Conservation (phyloP, 2,888 invertebrate species). For the Drosophila acutilabella region DNA sequence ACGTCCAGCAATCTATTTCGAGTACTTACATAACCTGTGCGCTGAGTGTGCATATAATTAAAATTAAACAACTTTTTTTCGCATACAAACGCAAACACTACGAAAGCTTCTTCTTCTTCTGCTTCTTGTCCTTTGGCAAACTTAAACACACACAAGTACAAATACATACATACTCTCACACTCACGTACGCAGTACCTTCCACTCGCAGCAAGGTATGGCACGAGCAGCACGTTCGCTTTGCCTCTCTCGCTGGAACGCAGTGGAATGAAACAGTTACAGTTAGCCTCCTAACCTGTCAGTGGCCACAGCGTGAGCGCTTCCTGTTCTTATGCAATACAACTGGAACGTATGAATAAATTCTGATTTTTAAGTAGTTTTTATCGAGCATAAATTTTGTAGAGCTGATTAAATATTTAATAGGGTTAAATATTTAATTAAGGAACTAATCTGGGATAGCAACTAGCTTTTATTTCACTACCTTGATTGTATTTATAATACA, state of each 20-base stretch:
- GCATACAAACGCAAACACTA: constrained; percentile 58
- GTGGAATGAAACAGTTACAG: constrained; percentile 73
- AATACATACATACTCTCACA: too few relatives aligned
- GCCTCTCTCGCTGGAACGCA: constrained; percentile 48
- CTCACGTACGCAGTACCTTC: too few relatives aligned
- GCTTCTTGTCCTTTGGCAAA: constrained; percentile 51
- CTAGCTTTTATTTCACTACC: too few relatives aligned
- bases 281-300: constrained; percentile 39
- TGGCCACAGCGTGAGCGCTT: constrained; percentile 32
- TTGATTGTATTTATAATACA: too few relatives aligned
- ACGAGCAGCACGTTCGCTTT: constrained; percentile 37
- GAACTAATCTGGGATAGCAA: too few relatives aligned
- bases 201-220: constrained; percentile 18
- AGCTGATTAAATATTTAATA: too few relatives aligned
- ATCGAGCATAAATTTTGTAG: too few relatives aligned
- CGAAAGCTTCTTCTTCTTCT: background rate
- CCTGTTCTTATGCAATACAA: constrained; percentile 55
- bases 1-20: constrained; percentile 14
- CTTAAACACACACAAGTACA: constrained; percentile 12
- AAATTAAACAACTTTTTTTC: constrained; percentile 74
- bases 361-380: too few relatives aligned
- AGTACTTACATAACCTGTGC: constrained; percentile 66
- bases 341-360: background rate
- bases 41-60: constrained; percentile 62
- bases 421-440: too few relatives aligned